These are phyloP conservation scores for Pteromalus puparum DNA, from an alignment of 1,140 invertebrate species.

Conservation along the genomic window DNA sequence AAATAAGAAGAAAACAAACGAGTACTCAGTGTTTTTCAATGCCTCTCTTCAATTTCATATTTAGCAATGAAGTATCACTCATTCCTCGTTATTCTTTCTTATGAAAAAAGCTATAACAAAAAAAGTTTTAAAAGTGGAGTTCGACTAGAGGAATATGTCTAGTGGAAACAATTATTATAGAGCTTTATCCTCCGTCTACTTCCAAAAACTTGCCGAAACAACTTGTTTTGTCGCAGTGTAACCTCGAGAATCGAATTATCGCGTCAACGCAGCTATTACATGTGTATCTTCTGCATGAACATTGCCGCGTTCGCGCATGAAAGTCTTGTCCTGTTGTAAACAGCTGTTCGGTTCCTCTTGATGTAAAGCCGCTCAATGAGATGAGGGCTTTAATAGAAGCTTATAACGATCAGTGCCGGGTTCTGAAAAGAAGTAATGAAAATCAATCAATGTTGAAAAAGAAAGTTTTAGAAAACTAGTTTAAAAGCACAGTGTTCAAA, in stretches of 20 bases:
- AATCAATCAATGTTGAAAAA: background rate
- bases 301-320: background rate
- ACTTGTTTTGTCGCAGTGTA: background rate
- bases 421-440: slow-evolving; percentile 52
- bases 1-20: background rate
- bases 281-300: background rate
- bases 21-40: background rate
- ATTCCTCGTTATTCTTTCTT: slow-evolving; percentile 7
- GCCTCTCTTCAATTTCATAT: background rate
- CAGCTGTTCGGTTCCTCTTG: background rate
- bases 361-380: slow-evolving; percentile 34
- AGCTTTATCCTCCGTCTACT: background rate
- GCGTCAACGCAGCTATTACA: background rate
- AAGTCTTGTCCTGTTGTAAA: background rate
- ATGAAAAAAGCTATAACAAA: background rate
- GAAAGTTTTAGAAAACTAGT: background rate
- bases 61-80: background rate
- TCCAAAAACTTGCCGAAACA: background rate
- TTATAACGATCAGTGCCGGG: slow-evolving; percentile 62
- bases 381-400: slow-evolving; percentile 62
- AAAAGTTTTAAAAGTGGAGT: slow-evolving; percentile 2
- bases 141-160: background rate
- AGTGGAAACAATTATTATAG: background rate
- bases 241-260: too few relatives aligned
- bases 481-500: background rate